These are phyloP conservation scores for Catamblyrhynchus diadema DNA, from an alignment of 2,797 vertebrate species.

Conservation along the genomic window DNA sequence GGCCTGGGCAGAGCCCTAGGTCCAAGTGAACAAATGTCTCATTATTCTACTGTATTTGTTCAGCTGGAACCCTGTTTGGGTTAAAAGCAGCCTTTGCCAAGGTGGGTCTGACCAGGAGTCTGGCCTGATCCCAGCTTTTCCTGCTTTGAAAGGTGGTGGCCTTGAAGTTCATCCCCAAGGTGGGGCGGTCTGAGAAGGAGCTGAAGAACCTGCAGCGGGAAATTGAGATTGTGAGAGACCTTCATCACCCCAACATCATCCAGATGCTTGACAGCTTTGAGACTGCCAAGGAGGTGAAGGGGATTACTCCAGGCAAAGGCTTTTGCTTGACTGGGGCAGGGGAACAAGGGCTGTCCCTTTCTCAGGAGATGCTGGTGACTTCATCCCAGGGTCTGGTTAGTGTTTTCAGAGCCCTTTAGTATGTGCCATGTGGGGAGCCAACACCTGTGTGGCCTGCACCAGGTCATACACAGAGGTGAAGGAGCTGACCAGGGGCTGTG, in stretches of 20 bases:
- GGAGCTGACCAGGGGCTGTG: not conserved
- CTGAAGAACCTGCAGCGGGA: slow-evolving; percentile 87
- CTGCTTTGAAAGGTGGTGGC: slow-evolving; percentile 85
- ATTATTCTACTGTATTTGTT: not conserved
- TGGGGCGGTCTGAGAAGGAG: slow-evolving; percentile 92
- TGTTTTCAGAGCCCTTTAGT: not conserved
- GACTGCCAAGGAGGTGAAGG: slow-evolving; percentile 87
- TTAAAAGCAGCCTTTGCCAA: not conserved
- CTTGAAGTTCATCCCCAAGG: slow-evolving; percentile 94
- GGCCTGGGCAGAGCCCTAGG: not conserved
- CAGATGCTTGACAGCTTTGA: slow-evolving; percentile 95
- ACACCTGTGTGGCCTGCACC: not conserved
- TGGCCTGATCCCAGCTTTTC: not conserved
- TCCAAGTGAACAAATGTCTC: not conserved
- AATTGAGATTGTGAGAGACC: slow-evolving; percentile 92
- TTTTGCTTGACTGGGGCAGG: not conserved
- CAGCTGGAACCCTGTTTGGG: not conserved
- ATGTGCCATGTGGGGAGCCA: not conserved
- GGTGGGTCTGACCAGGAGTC: not conserved
- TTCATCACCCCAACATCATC: slow-evolving; percentile 92
- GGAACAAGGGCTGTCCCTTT: not conserved
- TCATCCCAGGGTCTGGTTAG: not conserved
- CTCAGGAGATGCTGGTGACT: not conserved
- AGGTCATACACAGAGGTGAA: not conserved
- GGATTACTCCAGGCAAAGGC: not conserved